phyloP scores from a whole-genome alignment of 2,797 vertebrate genomes.

The Hirundo rustica region DNA sequence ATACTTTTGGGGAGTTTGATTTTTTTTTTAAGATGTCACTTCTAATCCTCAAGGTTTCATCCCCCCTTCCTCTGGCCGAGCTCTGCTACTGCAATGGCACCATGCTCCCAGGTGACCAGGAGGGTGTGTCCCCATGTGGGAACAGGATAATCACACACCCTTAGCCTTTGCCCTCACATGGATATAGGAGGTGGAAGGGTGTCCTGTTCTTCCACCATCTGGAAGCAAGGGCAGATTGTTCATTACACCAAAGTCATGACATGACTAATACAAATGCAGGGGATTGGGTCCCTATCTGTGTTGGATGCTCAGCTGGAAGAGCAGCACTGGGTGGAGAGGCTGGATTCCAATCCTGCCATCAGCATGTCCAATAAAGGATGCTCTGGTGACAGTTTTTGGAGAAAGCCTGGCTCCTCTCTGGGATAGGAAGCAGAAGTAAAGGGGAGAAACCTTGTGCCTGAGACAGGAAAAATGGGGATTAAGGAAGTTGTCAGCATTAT shows the following conservation, averaged over 20 bases:
- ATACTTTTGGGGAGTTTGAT: accelerated
- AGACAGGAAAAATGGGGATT: background rate
- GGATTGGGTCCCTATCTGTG: background rate
- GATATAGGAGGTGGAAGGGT: background rate
- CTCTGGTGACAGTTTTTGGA: background rate
- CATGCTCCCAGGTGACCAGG: background rate
- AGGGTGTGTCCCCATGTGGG: background rate
- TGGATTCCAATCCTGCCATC: background rate
- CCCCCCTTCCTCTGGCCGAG: background rate
- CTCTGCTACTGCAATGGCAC: background rate
- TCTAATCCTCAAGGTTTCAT: background rate
- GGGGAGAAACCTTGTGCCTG: background rate
- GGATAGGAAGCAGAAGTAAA: background rate
- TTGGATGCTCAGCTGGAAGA: background rate
- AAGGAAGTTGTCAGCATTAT: background rate
- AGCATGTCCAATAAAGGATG: accelerated
- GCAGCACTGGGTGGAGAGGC: background rate
- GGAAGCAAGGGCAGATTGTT: background rate
- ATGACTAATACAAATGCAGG: background rate
- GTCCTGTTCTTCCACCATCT: background rate
- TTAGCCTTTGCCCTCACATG: background rate
- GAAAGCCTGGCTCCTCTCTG: background rate
- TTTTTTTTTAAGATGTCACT: background rate
- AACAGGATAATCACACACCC: background rate
- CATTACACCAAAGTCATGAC: background rate